These are phyloP conservation scores for Chromobotia macracanthus DNA, from an alignment of 2,797 vertebrate species.

Conservation along the genomic window DNA sequence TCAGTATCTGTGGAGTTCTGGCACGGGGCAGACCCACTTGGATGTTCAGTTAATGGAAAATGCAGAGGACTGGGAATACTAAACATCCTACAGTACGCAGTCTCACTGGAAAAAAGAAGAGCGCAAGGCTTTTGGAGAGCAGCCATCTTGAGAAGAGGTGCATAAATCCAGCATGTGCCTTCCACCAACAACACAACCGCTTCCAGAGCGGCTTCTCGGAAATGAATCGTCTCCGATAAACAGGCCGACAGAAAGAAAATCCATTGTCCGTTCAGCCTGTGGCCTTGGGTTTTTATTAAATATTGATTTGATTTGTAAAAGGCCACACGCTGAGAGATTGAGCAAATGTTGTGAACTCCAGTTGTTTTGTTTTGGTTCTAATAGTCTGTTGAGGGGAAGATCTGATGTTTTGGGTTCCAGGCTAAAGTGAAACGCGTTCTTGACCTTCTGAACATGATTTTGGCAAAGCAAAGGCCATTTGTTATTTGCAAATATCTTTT, in stretches of 20 bases:
- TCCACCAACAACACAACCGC: slow-evolving; percentile 66
- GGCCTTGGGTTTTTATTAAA: slow-evolving; percentile 70
- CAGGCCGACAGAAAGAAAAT: slow-evolving; percentile 66
- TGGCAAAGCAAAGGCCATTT: neutral
- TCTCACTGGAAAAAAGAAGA: slow-evolving; percentile 45
- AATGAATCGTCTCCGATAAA: slow-evolving; percentile 72
- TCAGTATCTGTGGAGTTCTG: slow-evolving; percentile 66
- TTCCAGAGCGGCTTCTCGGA: slow-evolving; percentile 57
- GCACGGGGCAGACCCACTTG: slow-evolving; percentile 63
- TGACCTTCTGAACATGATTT: slow-evolving; percentile 11
- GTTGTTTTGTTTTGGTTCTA: slow-evolving; percentile 53
- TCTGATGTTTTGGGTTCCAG: slow-evolving; percentile 18
- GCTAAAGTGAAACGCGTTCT: slow-evolving; percentile 49
- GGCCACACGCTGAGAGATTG: slow-evolving; percentile 71
- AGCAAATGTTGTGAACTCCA: slow-evolving; percentile 71
- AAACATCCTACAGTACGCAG: slow-evolving; percentile 62
- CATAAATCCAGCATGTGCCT: slow-evolving; percentile 71
- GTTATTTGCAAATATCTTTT: slow-evolving; percentile 19
- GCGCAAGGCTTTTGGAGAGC: slow-evolving; percentile 56
- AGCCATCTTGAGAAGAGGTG: slow-evolving; percentile 66
- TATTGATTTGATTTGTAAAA: slow-evolving; percentile 79
- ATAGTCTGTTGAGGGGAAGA: slow-evolving; percentile 21
- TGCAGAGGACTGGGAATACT: slow-evolving; percentile 49
- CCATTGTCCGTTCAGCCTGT: slow-evolving; percentile 67
- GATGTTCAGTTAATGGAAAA: slow-evolving; percentile 67